Evolutionary conservation across 2,888 invertebrate genomes (phyloP), one percentile per base, ranked within the genome.

Genomic region (Chelonus formosanus): DNA sequence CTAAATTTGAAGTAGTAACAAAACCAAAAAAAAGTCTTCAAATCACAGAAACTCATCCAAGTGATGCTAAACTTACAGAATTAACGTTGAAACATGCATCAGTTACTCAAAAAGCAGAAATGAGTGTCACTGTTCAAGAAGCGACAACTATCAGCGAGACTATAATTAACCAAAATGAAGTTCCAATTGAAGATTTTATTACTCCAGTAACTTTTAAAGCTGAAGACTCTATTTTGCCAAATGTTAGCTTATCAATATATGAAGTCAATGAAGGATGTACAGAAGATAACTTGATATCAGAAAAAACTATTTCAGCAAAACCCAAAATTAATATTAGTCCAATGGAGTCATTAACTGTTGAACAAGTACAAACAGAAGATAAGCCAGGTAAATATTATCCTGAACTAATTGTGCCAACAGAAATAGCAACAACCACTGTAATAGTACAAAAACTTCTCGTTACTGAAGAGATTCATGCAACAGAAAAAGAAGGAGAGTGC

Each of bases 381-480:
- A 91, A 90, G 79, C 90, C 92, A 5, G 90, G 90, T 8, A 92
- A 92, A 84, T 92, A 92, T 78, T 89, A 92, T 78, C 92, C 93
- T 3, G 92, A 93, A 83, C 83, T 91, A 58, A 91, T 93, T 77
- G 92, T 93, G 2, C 90, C 93, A 0, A 93, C 93, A 3, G 93
- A 93, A 87, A 87, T 89, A 6, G 93, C 93, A 3, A 88, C 87
- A 34, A 86, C 89, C 80, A 87, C 88, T 65, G 83, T 93, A 0
- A 85, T 90, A 40, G 86, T 90, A 7, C 90, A 91, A 71, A 90
- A 89, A 78, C 89, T 90, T 80, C 81, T 90, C 53, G 83, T 89
- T 3, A 90, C 90, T 10, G 88, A 90, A 83, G 88, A 90, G 78
- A 89, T 88, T 73, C 83, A 90, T 74, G 87, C 90, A 1, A 89